Evolutionary conservation across 64 coral and sea anemone species (phyloP), one percentile per base, ranked within the genome.

Genomic region (Porites australiensis): DNA sequence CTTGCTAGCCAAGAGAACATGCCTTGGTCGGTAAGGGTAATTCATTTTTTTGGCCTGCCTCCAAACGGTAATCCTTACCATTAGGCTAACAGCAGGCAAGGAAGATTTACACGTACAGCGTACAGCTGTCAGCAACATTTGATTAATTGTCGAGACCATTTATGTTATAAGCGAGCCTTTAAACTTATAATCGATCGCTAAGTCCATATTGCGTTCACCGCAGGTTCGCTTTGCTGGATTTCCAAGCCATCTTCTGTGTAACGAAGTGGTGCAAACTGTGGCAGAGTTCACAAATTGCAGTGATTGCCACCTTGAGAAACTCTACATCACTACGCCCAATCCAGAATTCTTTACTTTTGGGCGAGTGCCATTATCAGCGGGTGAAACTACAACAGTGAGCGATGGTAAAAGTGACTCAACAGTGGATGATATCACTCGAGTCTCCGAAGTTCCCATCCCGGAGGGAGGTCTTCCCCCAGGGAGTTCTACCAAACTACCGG

Each of bases 271-370:
- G 48, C 74, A 79, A 63, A 95, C 94, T 37, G 93, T 83, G 62
- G 97, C 87, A 0, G 88, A 93, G 75, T 96, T 98, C 15, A 93
- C 70, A 16, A 98, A 98, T 53, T n/a, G 64, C 64, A 95, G 97
- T 19, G 79, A 94, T 13, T 90, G 94, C 46, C 62, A 91, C 20
- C 88, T 98, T 50, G 70, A 95, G 27, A 93, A 94, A 14, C 91
- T 98, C 13, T 66, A 73, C 63, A 67, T 96, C 10, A 91, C 97
- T 5, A 91, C 97, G 6, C 70, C 74, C 44, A 90, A 72, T 50
- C 95, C 95, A 8, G 95, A 97, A 44, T 86, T 94, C 73, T 94
- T 97, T 75, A 94, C 88, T 16, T 93, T 97, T 37, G 91, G 95
- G 18, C 59, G 3, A 11, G 47, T 21, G 4, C 50, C 44, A 15